Percentiles rank a stretch among this genome's conserved stretches.
Conservation (phyloP, 2,113 vertebrate species). For the Lasiurus cinereus region DNA sequence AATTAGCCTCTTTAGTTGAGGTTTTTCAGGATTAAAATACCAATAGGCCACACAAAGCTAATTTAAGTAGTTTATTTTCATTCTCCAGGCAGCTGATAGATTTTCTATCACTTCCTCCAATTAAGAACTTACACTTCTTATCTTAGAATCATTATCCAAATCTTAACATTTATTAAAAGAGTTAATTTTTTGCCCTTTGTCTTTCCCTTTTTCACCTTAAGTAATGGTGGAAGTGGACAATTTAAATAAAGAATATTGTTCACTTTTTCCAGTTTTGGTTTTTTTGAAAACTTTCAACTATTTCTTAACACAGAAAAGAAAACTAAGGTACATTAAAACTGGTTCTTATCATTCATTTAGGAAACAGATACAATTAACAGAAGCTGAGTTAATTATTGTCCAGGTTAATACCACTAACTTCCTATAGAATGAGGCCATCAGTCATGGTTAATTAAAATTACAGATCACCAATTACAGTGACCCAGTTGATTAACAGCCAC, state of each 20-base stretch:
- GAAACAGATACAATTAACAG: conserved; percentile 22
- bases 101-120: conserved; percentile 53
- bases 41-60: not conserved
- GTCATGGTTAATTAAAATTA: conserved; percentile 46
- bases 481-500: not conserved
- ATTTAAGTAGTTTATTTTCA: conserved; percentile 63
- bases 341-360: conserved; percentile 5
- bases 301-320: conserved; percentile 31
- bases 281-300: conserved; percentile 24
- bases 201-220: not conserved
- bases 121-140: conserved; percentile 41
- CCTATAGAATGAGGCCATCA: conserved; percentile 2
- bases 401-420: conserved; percentile 50
- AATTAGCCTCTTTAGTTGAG: conserved; percentile 27
- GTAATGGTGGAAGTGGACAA: not conserved
- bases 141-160: conserved; percentile 43
- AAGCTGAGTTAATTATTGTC: conserved; percentile 41
- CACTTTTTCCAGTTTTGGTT: not conserved
- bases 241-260: not conserved
- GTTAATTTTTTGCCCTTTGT: not conserved
- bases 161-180: conserved; percentile 7
- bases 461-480: not conserved
- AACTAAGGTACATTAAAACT: not conserved
- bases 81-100: conserved; percentile 21
- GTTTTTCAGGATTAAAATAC: conserved; percentile 23